These are phyloP conservation scores for Trachelus stipa DNA, from an alignment of 2,888 invertebrate genomes.

Conservation along the genomic window DNA sequence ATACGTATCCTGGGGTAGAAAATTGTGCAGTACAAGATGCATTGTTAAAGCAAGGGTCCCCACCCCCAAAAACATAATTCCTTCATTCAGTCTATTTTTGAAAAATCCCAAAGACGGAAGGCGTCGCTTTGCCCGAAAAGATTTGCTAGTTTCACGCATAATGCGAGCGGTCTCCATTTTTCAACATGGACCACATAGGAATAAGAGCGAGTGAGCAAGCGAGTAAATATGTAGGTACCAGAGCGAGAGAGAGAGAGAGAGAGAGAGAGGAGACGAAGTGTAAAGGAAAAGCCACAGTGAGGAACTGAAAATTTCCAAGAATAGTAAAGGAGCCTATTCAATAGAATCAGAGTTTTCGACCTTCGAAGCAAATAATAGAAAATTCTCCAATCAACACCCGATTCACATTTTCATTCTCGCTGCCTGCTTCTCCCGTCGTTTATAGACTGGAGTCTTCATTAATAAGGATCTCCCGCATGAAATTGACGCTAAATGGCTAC, in stretches of 20 bases:
- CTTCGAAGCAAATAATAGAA: constrained; percentile 50
- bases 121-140: constrained; percentile 11
- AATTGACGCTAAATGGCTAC: not conserved
- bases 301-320: constrained; percentile 13
- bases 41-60: constrained; percentile 9
- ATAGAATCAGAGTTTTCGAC: constrained; percentile 39
- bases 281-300: constrained; percentile 17
- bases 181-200: constrained; percentile 6
- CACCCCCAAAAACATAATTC: constrained; percentile 37
- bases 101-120: constrained; percentile 34
- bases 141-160: constrained; percentile 43
- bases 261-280: constrained; percentile 12
- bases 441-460: constrained; percentile 17
- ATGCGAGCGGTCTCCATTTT: constrained; percentile 5
- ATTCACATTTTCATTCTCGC: constrained; percentile 41
- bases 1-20: not conserved
- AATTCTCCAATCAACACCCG: constrained; percentile 43
- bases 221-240: not conserved
- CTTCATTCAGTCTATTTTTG: constrained; percentile 37
- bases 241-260: constrained; percentile 12
- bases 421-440: constrained; percentile 8
- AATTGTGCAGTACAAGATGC: not conserved
- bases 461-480: not conserved
- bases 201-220: not conserved
- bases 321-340: constrained; percentile 56